These are phyloP conservation scores for Notechis scutatus DNA, from an alignment of 2,113 vertebrate species.

Conservation along the genomic window DNA sequence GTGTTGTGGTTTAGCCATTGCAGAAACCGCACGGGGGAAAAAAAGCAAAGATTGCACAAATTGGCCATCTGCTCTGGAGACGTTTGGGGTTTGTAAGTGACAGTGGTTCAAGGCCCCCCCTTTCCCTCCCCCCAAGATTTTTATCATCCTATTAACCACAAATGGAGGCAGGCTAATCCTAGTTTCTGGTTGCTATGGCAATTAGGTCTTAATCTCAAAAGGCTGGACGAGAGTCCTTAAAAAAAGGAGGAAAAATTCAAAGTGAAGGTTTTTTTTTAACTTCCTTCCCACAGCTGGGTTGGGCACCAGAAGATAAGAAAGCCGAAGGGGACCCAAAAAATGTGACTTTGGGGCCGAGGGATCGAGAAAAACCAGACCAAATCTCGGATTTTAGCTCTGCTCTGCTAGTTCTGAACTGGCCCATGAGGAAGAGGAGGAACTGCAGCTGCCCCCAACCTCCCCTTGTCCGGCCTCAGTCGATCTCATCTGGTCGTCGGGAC, in stretches of 20 bases:
- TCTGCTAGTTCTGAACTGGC: background rate
- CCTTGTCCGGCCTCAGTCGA: background rate
- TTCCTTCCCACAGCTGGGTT: background rate
- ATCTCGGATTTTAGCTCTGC: background rate
- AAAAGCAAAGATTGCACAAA: background rate
- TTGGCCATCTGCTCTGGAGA: background rate
- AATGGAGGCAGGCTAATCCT: slow-evolving; percentile 12
- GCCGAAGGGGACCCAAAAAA: background rate
- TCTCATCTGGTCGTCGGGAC: background rate
- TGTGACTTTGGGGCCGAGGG: background rate
- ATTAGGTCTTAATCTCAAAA: slow-evolving; percentile 29
- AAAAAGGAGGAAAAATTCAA: background rate
- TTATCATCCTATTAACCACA: background rate
- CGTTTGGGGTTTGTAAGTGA: background rate
- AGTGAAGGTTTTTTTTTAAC: no score
- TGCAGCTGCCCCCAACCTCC: background rate
- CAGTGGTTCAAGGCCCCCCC: background rate
- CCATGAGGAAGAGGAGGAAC: background rate
- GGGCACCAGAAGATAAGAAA: background rate
- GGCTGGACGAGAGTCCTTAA: background rate
- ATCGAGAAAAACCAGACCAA: background rate
- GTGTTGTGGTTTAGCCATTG: background rate
- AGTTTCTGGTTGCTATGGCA: slow-evolving; percentile 26
- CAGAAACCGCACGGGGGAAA: background rate
- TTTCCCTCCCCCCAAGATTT: background rate